Evolutionary conservation across 2,113 vertebrate genomes (phyloP).

Genomic region (Sminthopsis crassicaudata): DNA sequence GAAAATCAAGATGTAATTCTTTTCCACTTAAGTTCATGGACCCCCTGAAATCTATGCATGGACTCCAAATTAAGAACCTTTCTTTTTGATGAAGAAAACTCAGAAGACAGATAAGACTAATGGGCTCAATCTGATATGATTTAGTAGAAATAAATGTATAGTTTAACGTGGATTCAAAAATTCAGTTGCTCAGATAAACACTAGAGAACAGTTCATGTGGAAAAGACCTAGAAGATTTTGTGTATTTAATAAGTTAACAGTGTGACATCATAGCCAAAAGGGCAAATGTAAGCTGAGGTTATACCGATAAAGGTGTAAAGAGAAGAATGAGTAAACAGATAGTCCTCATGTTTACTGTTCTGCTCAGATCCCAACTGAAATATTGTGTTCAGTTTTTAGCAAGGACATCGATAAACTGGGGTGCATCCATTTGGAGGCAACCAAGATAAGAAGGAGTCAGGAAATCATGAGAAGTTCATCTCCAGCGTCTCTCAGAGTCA

Average conservation of each 20-base stretch:
- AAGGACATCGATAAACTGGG: neutral
- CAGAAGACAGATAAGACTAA: neutral
- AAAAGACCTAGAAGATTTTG: neutral
- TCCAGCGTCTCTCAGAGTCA: neutral
- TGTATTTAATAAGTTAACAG: neutral
- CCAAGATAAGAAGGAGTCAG: neutral
- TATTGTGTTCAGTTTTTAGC: neutral
- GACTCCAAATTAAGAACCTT: neutral
- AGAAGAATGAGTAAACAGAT: neutral
- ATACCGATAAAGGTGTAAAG: neutral
- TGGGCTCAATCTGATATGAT: neutral
- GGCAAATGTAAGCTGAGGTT: neutral
- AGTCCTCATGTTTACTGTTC: neutral
- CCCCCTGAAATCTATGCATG: neutral
- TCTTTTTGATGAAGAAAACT: neutral
- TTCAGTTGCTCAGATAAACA: neutral
- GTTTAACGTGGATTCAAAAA: neutral
- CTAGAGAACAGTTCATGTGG: neutral
- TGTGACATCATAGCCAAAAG: neutral
- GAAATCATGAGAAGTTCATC: neutral
- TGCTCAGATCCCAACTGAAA: neutral
- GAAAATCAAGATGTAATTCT: neutral
- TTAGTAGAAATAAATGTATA: neutral
- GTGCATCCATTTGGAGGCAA: neutral
- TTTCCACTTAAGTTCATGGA: neutral